phyloP scores from a whole-genome alignment of 2,113 vertebrate genomes.

The Rattus rattus region DNA sequence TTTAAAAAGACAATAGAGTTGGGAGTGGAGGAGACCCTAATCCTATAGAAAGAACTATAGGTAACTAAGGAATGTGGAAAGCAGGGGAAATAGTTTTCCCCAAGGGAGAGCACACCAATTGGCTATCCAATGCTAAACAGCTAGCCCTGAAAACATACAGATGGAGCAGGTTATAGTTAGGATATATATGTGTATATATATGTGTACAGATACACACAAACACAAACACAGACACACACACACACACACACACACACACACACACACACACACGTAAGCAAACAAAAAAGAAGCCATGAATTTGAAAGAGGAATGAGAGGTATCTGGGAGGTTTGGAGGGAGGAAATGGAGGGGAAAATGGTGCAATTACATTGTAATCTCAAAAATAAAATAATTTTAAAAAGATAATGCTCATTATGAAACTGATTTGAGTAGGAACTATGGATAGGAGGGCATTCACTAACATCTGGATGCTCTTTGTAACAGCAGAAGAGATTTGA shows the following conservation, averaged over 20 bases:
- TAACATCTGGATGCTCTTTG: background rate
- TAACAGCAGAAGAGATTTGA: constrained; percentile 13
- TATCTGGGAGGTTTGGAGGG: background rate
- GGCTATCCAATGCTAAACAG: background rate
- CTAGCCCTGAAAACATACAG: background rate
- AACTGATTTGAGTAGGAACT: background rate
- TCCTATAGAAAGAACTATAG: background rate
- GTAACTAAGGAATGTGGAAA: background rate
- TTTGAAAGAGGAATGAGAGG: background rate
- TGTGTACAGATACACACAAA: too few relatives aligned
- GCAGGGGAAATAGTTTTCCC: background rate
- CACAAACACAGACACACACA: too few relatives aligned
- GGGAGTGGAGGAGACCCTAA: background rate
- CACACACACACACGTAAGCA: background rate
- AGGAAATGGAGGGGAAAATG: background rate
- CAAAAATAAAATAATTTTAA: background rate
- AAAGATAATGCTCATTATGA: constrained; percentile 15
- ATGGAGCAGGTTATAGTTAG: background rate
- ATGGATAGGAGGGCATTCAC: background rate
- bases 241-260: background rate
- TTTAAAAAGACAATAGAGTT: background rate
- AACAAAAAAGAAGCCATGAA: background rate
- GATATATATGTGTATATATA: background rate
- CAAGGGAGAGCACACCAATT: background rate
- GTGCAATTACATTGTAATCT: background rate